These are phyloP conservation scores for Steatocranus sp. DNA, from an alignment of 2,797 vertebrate genomes.

Conservation along the genomic window DNA sequence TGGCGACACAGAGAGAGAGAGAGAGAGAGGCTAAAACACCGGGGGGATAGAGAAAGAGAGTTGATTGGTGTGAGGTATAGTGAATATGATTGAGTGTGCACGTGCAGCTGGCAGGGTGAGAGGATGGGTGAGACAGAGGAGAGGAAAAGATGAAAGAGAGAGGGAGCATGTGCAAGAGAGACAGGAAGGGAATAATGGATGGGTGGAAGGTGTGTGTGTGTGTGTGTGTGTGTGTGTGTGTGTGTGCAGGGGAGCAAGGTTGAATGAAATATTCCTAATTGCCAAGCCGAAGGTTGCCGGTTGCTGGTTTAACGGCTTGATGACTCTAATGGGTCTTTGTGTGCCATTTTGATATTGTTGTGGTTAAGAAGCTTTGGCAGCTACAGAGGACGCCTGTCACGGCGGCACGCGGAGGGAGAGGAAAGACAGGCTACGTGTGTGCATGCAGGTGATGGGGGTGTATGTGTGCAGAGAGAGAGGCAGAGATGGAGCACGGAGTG, in stretches of 20 bases:
- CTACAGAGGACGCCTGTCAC: slow-evolving; percentile 35
- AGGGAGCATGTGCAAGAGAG: slow-evolving; percentile 6
- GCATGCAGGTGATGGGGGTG: not conserved
- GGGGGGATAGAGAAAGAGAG: not conserved
- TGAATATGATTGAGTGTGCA: slow-evolving; percentile 17
- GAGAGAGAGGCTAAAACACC: not conserved
- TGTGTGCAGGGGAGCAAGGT: not conserved
- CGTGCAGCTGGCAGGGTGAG: not conserved
- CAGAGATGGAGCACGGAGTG: not conserved
- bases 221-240: not conserved
- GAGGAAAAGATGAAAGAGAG: slow-evolving; percentile 20
- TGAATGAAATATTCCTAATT: slow-evolving; percentile 50
- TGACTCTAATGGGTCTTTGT: slow-evolving; percentile 58
- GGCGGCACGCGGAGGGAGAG: not conserved
- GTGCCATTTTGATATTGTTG: slow-evolving; percentile 58
- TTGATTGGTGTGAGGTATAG: not conserved
- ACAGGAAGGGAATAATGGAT: slow-evolving; percentile 13
- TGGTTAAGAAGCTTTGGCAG: slow-evolving; percentile 60
- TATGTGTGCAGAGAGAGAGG: not conserved
- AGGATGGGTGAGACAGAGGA: not conserved
- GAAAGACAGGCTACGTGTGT: not conserved
- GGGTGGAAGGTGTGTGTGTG: not conserved
- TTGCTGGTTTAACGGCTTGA: slow-evolving; percentile 53
- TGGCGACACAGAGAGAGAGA: not conserved
- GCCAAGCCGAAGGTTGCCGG: slow-evolving; percentile 42